Evolutionary conservation across 1,140 invertebrate genomes (phyloP), one percentile per base, ranked within the genome.

Genomic region (Lasioglossum baleicum): DNA sequence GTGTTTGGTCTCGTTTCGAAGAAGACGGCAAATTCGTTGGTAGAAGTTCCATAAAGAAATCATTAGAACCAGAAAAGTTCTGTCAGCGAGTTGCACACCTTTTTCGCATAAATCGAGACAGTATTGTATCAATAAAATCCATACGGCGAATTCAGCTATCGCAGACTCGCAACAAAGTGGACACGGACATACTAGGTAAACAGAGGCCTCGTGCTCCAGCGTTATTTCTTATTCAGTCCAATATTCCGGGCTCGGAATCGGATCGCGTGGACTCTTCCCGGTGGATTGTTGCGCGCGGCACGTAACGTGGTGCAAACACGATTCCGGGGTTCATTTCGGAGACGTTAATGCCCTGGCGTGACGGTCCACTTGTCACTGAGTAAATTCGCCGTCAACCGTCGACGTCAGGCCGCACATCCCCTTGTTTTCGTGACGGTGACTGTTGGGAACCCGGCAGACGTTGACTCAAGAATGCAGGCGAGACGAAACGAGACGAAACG

Each of bases 291-390:
- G 61, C 31, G 31, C 31, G 11, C 66, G 13, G 15, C 22, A 22
- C 22, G 44, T 53, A 67, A 51, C 42, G n/a, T 13, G 31, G 13
- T 17, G 53, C 20, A 56, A 42, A 15, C n/a, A 61, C 35, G 22
- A 60, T 58, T 60, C 61, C 61, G 6, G 35, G 13, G 26, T 42
- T 11, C 17, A 10, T 35, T n/a, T 42, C 48, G 15, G 26, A 7
- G 22, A 42, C n/a, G 63, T 22, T 75, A 67, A 75, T 66, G 66
- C 58, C 60, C 42, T 11, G 20, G 10, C n/a, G 40, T 20, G 22
- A 73, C 42, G 42, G 48, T 67, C 35, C 63, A 58, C 35, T 56
- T 58, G 73, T 75, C 73, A 66, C 48, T 11, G 73, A 31, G 73
- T 11, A 56, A 75, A 42, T 26, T 63, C 64, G 63, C n/a, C 72